Evolutionary conservation across 2,113 vertebrate species (phyloP), one percentile per base, ranked within the genome.

Genomic region (Machaerirhynchus nigripectus): DNA sequence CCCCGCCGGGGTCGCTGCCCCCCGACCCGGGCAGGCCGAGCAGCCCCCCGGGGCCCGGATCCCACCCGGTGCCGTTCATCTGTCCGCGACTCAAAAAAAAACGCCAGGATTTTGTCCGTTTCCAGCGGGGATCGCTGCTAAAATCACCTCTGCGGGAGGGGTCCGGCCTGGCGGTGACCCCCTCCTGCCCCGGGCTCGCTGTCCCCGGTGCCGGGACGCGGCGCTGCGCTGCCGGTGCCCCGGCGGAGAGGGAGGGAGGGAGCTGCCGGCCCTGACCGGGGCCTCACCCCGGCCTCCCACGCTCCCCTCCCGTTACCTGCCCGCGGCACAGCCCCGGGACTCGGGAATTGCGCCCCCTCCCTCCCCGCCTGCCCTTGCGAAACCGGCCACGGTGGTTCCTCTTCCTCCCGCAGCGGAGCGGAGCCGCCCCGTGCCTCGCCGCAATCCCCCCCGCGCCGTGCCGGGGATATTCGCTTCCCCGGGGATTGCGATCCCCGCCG

Each of bases 401-500:
- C 75, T 89, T 92, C 61, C 40, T 73, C 31, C 50, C 7, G 6
- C 26, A 1, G 47, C 19, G 2, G 1, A 7, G 67, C 49, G 24
- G 11, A 55, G 28, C 69, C 16, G 69, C 10, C 47, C 37, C 46
- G 6, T 0, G 6, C 55, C n/a, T 26, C 8, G 37, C 60, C 22
- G 1, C 70, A 8, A 12, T 8, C 70, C 23, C 49, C 39, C 39
- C 39, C 39, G 67, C 12, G 23, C 44, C 80, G 11, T 5, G n/a
- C 4, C 1, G 40, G 31, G n/a, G 19, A n/a, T n/a, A 6, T 57
- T 28, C 20, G 5, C 27, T 20, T 3, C n/a, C 42, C 52, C 46
- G 2, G 27, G 27, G 31, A 18, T 0, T n/a, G n/a, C 3, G 12
- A 30, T 7, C 22, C 42, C n/a, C 47, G 0, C 42, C 49, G 30